Conservation (phyloP, 2,888 invertebrate species). For the Miltochrista miniata region DNA sequence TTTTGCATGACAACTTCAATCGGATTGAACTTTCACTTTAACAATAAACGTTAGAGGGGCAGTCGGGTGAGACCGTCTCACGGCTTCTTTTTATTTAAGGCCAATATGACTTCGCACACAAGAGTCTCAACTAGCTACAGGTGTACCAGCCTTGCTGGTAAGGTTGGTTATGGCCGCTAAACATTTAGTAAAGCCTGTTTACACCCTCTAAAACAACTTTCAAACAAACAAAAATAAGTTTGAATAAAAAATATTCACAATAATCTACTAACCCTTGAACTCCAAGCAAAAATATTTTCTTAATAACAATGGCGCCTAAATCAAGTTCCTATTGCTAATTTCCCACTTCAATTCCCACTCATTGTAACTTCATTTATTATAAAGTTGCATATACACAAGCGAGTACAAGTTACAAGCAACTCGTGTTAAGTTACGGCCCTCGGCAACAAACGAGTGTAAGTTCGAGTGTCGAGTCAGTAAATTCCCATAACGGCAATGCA, state of each 20-base stretch:
- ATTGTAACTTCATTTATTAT: slow-evolving; percentile 50
- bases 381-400: slow-evolving; percentile 38
- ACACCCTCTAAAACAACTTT: neutral
- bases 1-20: too few relatives aligned
- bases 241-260: slow-evolving; percentile 14
- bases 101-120: too few relatives aligned
- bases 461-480: slow-evolving; percentile 54
- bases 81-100: too few relatives aligned
- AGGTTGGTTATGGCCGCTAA: too few relatives aligned
- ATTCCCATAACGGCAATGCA: slow-evolving; percentile 72
- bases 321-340: slow-evolving; percentile 53
- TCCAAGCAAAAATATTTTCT: slow-evolving; percentile 51
- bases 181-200: too few relatives aligned
- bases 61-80: too few relatives aligned
- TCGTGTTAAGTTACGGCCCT: slow-evolving; percentile 48
- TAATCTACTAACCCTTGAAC: slow-evolving; percentile 37
- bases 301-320: slow-evolving; percentile 38
- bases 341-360: slow-evolving; percentile 55
- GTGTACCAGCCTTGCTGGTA: too few relatives aligned
- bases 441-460: slow-evolving; percentile 44
- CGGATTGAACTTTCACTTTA: too few relatives aligned
- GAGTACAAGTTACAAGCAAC: slow-evolving; percentile 27
- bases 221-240: slow-evolving; percentile 13
- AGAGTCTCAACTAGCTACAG: too few relatives aligned
- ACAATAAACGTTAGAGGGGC: too few relatives aligned